Percentiles rank a stretch among this genome's conserved stretches.
phyloP scores from a whole-genome alignment of 2,113 vertebrate species.

The Charina bottae region DNA sequence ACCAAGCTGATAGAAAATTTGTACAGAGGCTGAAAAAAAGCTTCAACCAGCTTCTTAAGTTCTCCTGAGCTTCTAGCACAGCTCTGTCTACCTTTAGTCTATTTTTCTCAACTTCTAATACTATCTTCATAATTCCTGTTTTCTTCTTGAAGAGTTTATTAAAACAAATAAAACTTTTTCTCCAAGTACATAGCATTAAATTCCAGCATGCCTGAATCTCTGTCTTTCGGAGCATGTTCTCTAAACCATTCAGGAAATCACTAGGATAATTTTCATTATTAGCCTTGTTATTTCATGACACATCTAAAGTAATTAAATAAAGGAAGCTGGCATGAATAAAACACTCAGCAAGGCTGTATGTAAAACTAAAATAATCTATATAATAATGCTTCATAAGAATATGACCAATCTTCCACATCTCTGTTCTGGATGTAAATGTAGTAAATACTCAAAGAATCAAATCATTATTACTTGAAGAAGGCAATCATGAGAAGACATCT shows the following conservation, averaged over 20 bases:
- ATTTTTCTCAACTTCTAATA: conserved; percentile 29
- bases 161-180: conserved; percentile 34
- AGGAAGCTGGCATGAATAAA: conserved; percentile 66
- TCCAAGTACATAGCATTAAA: conserved; percentile 41
- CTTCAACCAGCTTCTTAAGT: neutral
- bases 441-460: neutral
- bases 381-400: neutral
- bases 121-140: conserved; percentile 49
- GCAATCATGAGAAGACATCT: neutral
- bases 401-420: neutral
- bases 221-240: conserved; percentile 41
- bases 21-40: conserved; percentile 28
- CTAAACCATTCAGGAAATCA: conserved; percentile 62
- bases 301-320: conserved; percentile 73
- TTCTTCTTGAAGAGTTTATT: conserved; percentile 48
- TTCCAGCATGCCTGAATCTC: conserved; percentile 50
- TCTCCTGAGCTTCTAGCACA: conserved; percentile 26
- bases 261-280: conserved; percentile 57
- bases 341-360: conserved; percentile 53
- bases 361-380: conserved; percentile 16
- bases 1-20: conserved; percentile 23
- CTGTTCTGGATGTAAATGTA: fast-evolving
- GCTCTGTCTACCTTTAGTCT: conserved; percentile 34
- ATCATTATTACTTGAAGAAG: neutral
- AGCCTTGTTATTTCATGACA: conserved; percentile 61